These are phyloP conservation scores for Misgurnus anguillicaudatus DNA, from an alignment of 2,113 vertebrate genomes.

Conservation along the genomic window DNA sequence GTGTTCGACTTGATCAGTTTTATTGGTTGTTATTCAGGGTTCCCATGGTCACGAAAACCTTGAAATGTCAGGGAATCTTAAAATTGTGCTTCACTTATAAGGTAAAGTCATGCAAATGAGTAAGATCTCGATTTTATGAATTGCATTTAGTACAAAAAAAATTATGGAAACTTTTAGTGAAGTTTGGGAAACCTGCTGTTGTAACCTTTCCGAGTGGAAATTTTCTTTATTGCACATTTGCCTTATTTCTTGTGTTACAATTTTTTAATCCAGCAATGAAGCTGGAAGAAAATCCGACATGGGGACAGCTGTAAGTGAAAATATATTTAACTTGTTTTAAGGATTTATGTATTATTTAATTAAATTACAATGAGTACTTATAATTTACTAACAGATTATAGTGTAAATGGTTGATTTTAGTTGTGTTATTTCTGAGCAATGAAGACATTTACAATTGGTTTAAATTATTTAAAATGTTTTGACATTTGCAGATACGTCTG, in stretches of 20 bases:
- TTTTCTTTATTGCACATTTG: constrained; percentile 34
- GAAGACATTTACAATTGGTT: not conserved
- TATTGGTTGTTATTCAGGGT: not conserved
- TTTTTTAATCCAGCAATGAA: not conserved
- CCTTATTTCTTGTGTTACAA: constrained; percentile 21
- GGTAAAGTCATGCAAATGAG: not conserved
- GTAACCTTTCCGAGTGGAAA: not conserved
- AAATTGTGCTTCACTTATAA: too few species aligned
- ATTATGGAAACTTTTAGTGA: too few species aligned
- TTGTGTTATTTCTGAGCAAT: not conserved
- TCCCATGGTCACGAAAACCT: not conserved
- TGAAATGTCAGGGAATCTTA: not conserved
- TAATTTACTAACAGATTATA: constrained; percentile 12
- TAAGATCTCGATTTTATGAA: not conserved
- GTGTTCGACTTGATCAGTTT: not conserved
- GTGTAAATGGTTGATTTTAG: not conserved
- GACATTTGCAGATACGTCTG: not conserved
- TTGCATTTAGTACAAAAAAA: too few species aligned
- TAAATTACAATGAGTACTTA: not conserved
- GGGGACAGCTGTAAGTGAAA: not conserved
- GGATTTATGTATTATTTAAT: not conserved
- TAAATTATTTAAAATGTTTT: constrained; percentile 6
- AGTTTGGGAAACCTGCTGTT: not conserved
- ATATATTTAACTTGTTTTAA: not conserved
- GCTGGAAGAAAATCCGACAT: not conserved